These are phyloP conservation scores for Clusia tigrina DNA, from an alignment of 2,888 invertebrate genomes.

Conservation along the genomic window DNA sequence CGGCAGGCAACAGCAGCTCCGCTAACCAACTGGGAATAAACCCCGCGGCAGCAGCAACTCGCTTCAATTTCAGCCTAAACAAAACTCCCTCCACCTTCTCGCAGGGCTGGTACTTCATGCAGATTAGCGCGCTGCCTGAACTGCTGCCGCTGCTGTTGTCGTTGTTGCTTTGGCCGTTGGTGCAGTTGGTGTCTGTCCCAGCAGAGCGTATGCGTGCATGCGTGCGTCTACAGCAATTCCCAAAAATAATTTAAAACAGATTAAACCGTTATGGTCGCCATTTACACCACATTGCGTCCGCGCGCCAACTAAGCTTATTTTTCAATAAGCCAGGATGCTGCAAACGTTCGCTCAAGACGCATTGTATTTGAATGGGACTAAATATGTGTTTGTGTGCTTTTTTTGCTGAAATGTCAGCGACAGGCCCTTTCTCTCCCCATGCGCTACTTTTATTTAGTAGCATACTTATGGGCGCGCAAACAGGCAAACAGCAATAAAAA, in stretches of 20 bases:
- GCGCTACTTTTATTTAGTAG: conserved; percentile 37
- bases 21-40: conserved; percentile 13
- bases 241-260: conserved; percentile 62
- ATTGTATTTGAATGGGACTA: conserved; percentile 52
- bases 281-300: conserved; percentile 51
- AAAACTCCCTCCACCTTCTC: conserved; percentile 2
- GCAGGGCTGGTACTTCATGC: neutral
- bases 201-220: conserved; percentile 29
- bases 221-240: conserved; percentile 39
- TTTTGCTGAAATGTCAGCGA: conserved; percentile 45
- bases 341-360: conserved; percentile 20
- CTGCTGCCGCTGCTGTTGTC: neutral
- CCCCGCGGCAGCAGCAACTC: conserved; percentile 9
- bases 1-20: neutral
- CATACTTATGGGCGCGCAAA: conserved; percentile 54
- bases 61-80: conserved; percentile 10
- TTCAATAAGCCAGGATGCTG: conserved; percentile 24
- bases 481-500: conserved; percentile 49
- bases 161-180: too few species aligned
- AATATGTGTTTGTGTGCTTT: too few species aligned
- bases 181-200: neutral
- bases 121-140: conserved; percentile 40
- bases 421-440: neutral
- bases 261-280: conserved; percentile 60
- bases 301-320: conserved; percentile 20